Base-by-base conservation (phyloP, 53 echinoderm and acorn worm genomes). In the Temnopleurus reevesii region DNA sequence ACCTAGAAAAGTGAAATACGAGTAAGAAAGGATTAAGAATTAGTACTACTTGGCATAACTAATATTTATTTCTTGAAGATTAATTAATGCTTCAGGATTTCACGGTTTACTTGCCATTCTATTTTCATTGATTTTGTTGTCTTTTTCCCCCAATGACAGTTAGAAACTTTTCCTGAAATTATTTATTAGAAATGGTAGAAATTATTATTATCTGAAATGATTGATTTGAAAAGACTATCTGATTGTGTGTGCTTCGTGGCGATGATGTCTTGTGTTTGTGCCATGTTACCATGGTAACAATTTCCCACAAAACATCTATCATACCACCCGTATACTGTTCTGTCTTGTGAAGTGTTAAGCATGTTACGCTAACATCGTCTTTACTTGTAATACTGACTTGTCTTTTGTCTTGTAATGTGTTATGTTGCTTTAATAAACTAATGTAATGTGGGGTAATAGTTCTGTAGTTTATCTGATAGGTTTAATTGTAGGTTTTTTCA, bases 261-360 rank as follows among this genome's bases (percentile, higher is more conserved):
- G 79, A 79, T 79, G 79, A 49, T 79, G 79, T 49, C 41, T 79
- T 28, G 27, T 79, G 79, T 46, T 5, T 79, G 77, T 77, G 44
- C 33, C 34, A 15, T 31, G 43, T 71, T n/a, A 41, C 38, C 41
- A 21, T 38, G n/a, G n/a, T n/a, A n/a, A n/a, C n/a, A n/a, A n/a
- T n/a, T n/a, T n/a, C n/a, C 41, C 63, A 33, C 12, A 71, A 71
- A 49, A 49, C 79, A 79, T 79, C 46, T 79, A 79, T 79, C 79
- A 79, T 46, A 47, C 79, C 28, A 79, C 79, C 5, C 12, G 1
- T 79, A 28, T 79, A 30, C 25, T 17, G 10, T 51, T 47, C 9
- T 49, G 79, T 79, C 36, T 8, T 49, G 46, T 79, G 45, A 28
- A 8, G 8, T 49, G 79, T 79, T 15, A 28, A 26, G 79, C 49